phyloP scores from a whole-genome alignment of 2,797 vertebrate species.

The Pristis pectinata region DNA sequence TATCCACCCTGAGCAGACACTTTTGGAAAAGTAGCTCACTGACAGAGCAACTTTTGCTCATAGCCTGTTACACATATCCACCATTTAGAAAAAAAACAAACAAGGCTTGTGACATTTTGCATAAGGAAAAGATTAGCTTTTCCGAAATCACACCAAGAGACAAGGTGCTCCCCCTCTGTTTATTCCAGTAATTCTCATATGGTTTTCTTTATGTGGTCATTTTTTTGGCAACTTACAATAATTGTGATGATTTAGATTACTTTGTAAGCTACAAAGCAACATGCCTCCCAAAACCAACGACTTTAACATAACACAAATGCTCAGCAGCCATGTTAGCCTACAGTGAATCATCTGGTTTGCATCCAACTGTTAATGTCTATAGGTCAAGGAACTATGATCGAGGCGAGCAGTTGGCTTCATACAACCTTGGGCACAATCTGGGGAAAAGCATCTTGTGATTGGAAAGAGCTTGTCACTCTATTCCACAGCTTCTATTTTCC shows the following conservation, averaged over 20 bases:
- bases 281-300: background rate
- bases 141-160: background rate
- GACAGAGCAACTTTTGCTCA: background rate
- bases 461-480: background rate
- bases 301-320: background rate
- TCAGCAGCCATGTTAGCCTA: background rate
- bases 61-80: background rate
- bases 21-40: background rate
- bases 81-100: background rate
- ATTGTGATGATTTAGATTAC: background rate
- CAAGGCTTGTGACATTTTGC: background rate
- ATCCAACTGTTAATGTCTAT: background rate
- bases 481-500: background rate
- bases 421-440: background rate
- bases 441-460: background rate
- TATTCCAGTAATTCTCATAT: background rate
- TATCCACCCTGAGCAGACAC: background rate
- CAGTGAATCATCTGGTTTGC: background rate
- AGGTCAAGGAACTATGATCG: background rate
- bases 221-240: constrained; percentile 4
- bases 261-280: background rate
- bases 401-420: background rate
- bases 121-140: constrained; percentile 13
- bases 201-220: constrained; percentile 30
- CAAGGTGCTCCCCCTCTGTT: background rate